A percentile compares a stretch with the other conserved stretches of the same genome.
phyloP scores from a whole-genome alignment of 2,888 invertebrate species.

The Drosophila subquinaria region DNA sequence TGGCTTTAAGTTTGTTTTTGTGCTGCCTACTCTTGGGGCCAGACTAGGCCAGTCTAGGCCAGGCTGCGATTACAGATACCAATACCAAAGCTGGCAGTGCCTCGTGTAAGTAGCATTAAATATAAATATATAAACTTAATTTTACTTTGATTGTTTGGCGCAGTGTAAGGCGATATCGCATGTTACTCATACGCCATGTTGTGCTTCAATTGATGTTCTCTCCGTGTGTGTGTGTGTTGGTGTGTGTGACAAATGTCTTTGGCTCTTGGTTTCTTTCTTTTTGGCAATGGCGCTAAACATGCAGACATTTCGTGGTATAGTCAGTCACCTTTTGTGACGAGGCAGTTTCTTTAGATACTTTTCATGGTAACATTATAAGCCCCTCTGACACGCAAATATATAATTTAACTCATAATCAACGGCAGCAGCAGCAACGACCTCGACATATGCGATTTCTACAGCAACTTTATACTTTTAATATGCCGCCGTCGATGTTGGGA shows the following conservation, averaged over 20 bases:
- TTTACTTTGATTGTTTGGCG: conserved; percentile 80
- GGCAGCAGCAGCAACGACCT: conserved; percentile 46
- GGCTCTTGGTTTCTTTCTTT: conserved; percentile 37
- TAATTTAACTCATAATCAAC: conserved; percentile 79
- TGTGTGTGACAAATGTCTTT: conserved; percentile 77
- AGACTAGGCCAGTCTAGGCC: conserved; percentile 23
- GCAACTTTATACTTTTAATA: conserved; percentile 77
- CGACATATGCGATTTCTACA: conserved; percentile 58
- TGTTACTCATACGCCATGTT: conserved; percentile 79
- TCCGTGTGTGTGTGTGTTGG: conserved; percentile 38
- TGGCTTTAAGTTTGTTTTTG: conserved; percentile 74
- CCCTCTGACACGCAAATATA: conserved; percentile 76
- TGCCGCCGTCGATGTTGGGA: conserved; percentile 60
- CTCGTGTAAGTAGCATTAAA: conserved; percentile 71
- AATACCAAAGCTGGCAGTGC: conserved; percentile 28
- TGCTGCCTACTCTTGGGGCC: conserved; percentile 48
- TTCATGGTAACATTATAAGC: conserved; percentile 55
- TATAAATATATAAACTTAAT: conserved; percentile 81
- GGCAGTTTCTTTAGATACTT: conserved; percentile 53
- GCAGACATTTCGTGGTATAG: conserved; percentile 59
- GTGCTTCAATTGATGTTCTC: conserved; percentile 39
- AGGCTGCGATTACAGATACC: conserved; percentile 23
- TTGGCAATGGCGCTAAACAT: conserved; percentile 42
- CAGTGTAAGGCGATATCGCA: conserved; percentile 82
- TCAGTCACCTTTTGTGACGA: conserved; percentile 63